Percentiles rank a stretch among this genome's conserved stretches.
Conservation (phyloP, 2,113 vertebrate genomes). For the Numenius arquata region DNA sequence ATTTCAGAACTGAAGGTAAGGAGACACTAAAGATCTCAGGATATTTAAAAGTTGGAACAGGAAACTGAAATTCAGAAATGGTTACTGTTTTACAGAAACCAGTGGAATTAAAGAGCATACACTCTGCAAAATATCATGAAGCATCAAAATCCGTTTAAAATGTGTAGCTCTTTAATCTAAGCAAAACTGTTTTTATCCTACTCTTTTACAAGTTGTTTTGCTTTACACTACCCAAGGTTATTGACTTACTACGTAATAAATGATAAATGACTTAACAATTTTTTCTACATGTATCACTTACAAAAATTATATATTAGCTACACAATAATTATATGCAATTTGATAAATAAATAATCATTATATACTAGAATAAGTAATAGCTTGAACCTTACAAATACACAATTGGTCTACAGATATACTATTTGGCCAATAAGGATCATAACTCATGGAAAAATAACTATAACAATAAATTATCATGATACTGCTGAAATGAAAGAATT, state of each 20-base stretch:
- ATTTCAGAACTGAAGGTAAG: neutral
- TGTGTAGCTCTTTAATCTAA: neutral
- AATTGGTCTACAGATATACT: neutral
- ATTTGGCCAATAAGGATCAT: neutral
- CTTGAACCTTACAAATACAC: neutral
- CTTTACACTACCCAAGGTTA: neutral
- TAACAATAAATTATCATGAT: neutral
- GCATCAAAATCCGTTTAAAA: neutral
- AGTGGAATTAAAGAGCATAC: neutral
- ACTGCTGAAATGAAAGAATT: neutral
- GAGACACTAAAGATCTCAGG: neutral
- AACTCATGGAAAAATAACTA: neutral
- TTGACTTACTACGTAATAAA: neutral
- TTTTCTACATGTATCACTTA: neutral
- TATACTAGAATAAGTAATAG: neutral
- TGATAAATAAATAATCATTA: neutral
- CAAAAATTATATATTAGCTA: neutral
- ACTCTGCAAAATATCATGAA: neutral
- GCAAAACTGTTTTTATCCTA: neutral
- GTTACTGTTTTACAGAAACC: neutral
- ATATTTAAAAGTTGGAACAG: neutral
- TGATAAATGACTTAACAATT: neutral
- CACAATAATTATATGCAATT: neutral
- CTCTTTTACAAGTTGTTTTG: neutral
- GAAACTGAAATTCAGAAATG: neutral